phyloP scores from a whole-genome alignment of 2,888 invertebrate species.

The Listrodromus nycthemerus region DNA sequence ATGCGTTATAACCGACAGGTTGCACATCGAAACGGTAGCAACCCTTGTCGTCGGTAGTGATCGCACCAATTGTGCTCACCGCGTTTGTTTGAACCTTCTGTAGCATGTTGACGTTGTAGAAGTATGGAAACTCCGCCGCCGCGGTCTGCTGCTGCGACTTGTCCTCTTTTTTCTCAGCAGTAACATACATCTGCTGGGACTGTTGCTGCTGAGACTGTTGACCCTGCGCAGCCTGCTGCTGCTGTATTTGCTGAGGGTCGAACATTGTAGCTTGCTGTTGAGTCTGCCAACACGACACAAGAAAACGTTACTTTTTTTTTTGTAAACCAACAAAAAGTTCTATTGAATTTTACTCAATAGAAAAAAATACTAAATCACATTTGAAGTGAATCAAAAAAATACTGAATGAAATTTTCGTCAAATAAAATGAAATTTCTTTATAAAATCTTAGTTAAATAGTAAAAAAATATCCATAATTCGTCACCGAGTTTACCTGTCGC shows the following conservation, averaged over 20 bases:
- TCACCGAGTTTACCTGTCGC: slow-evolving; percentile 76
- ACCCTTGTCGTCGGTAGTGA: slow-evolving; percentile 84
- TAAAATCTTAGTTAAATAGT: not conserved
- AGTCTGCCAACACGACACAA: slow-evolving; percentile 43
- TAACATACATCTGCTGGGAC: slow-evolving; percentile 82
- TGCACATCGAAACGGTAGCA: slow-evolving; percentile 86
- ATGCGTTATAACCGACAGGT: slow-evolving; percentile 90
- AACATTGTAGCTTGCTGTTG: slow-evolving; percentile 79
- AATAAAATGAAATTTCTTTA: too few relatives aligned
- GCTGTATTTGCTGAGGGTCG: slow-evolving; percentile 86
- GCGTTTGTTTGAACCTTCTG: slow-evolving; percentile 84
- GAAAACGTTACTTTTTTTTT: not conserved
- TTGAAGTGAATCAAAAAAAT: too few relatives aligned
- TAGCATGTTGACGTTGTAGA: slow-evolving; percentile 85
- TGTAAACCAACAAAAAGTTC: too few relatives aligned
- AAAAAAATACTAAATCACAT: too few relatives aligned
- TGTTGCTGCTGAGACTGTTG: slow-evolving; percentile 86
- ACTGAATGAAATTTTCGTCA: too few relatives aligned
- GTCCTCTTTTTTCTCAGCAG: slow-evolving; percentile 82
- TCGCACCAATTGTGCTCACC: slow-evolving; percentile 83
- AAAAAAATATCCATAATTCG: slow-evolving; percentile 41
- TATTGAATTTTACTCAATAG: too few relatives aligned
- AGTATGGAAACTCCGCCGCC: slow-evolving; percentile 84
- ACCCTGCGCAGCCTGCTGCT: slow-evolving; percentile 86
- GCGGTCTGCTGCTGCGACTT: slow-evolving; percentile 81